Evolutionary conservation across 2,888 invertebrate genomes (phyloP).

Genomic region (Cerastis leucographa): DNA sequence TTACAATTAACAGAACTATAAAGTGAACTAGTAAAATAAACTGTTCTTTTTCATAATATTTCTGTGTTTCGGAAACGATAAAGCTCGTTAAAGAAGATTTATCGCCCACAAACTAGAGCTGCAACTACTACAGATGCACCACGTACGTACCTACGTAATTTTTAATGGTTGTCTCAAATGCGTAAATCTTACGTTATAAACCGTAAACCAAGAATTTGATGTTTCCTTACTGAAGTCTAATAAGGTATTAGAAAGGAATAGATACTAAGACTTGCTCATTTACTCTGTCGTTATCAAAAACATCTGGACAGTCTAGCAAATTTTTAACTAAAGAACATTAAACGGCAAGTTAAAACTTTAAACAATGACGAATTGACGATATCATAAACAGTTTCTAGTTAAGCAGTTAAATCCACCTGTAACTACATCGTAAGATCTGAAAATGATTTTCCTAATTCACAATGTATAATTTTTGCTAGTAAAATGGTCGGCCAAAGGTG

Average conservation of each 20-base stretch:
- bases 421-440: constrained; percentile 31
- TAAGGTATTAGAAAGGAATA: background rate
- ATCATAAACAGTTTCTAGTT: constrained; percentile 19
- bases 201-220: constrained; percentile 4
- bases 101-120: background rate
- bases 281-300: background rate
- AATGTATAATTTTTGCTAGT: constrained; percentile 72
- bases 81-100: constrained; percentile 41
- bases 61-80: constrained; percentile 39
- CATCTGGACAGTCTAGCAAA: background rate
- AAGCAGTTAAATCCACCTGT: constrained; percentile 22
- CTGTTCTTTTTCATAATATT: constrained; percentile 2
- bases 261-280: background rate
- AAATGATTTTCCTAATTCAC: constrained; percentile 61
- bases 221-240: constrained; percentile 21
- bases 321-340: constrained; percentile 8
- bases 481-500: constrained; percentile 81
- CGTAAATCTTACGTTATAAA: constrained; percentile 1
- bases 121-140: constrained; percentile 11
- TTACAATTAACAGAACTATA: constrained; percentile 22
- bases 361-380: constrained; percentile 5
- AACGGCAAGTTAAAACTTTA: constrained; percentile 10
- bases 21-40: constrained; percentile 4
- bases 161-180: constrained; percentile 10
- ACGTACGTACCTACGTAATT: background rate